phyloP scores from a whole-genome alignment of 2,888 invertebrate species.

The Xylota segnis region DNA sequence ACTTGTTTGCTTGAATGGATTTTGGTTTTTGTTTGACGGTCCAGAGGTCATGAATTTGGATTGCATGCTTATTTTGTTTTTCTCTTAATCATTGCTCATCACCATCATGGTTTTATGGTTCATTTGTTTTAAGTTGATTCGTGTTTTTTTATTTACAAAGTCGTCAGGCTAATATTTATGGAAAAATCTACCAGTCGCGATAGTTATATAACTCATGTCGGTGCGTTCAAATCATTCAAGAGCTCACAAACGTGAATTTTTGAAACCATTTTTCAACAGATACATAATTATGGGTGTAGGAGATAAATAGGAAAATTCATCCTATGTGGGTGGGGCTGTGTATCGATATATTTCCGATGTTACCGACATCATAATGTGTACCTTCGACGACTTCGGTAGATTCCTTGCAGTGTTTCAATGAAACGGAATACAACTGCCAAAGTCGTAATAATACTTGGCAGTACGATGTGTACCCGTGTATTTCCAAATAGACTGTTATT shows the following conservation, averaged over 20 bases:
- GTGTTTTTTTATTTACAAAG: background rate
- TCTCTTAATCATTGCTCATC: background rate
- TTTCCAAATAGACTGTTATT: too few species aligned
- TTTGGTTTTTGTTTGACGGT: background rate
- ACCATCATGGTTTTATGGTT: background rate
- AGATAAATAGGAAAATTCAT: background rate
- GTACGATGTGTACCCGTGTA: too few species aligned
- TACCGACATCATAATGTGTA: background rate
- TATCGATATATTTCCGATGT: background rate
- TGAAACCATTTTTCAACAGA: background rate
- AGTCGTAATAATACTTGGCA: too few species aligned
- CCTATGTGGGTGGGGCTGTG: background rate
- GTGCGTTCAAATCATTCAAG: background rate
- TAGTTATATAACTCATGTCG: too few species aligned
- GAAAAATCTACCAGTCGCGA: background rate
- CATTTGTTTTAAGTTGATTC: background rate
- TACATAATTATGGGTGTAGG: slow-evolving; percentile 1
- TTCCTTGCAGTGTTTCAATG: too few species aligned
- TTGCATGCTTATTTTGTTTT: background rate
- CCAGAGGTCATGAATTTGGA: background rate
- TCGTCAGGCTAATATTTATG: background rate
- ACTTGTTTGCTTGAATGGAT: background rate
- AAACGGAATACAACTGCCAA: too few species aligned
- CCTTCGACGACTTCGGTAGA: too few species aligned
- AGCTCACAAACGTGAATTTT: background rate